Base-by-base conservation (phyloP, 2,113 vertebrate species). In the Micronycteris hirsuta region DNA sequence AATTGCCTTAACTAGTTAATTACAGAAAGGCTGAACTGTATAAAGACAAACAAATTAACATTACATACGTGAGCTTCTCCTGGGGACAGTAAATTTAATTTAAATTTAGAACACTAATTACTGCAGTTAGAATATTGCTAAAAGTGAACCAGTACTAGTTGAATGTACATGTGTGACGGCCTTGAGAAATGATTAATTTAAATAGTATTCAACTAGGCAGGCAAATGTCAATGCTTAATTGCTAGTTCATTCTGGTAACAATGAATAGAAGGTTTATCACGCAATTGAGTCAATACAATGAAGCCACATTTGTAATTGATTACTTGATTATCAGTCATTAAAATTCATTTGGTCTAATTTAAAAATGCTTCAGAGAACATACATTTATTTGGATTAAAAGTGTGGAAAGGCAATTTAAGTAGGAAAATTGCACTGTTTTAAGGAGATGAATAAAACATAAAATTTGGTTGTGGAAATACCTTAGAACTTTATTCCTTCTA, bases 91-190 rank as follows among this genome's bases (percentile, higher is more conserved):
- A 76, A 84, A 91, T 63, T 87, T 82, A 87, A 93, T 87, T 97
- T 97, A 97, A 98, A 86, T 97, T 96, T 77, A 87, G 81, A 96
- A 71, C 20, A 47, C 52, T 97, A 97, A 97, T 97, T 97, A 92
- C 74, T 95, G 10, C 58, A 89, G 89, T 97, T 96, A 96, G 33
- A 68, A 52, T 82, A 96, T 93, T 89, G n/a, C 89, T 73, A 58
- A 86, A 94, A 97, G 88, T 76, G 31, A 96, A 74, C 36, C 56
- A 73, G 49, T 91, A 67, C 38, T 96, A 96, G 33, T 47, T 92
- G 81, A 90, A 67, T 92, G 20, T 95, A 38, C 31, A 93, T 71
- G 41, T 89, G 41, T 86, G 61, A 61, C 52, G 93, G 84, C 95
- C 76, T 22, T 73, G 63, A 97, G 67, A 96, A 56, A 94, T 71